Conservation (phyloP, 2,113 vertebrate genomes). For the Protomyctophum bolini region DNA sequence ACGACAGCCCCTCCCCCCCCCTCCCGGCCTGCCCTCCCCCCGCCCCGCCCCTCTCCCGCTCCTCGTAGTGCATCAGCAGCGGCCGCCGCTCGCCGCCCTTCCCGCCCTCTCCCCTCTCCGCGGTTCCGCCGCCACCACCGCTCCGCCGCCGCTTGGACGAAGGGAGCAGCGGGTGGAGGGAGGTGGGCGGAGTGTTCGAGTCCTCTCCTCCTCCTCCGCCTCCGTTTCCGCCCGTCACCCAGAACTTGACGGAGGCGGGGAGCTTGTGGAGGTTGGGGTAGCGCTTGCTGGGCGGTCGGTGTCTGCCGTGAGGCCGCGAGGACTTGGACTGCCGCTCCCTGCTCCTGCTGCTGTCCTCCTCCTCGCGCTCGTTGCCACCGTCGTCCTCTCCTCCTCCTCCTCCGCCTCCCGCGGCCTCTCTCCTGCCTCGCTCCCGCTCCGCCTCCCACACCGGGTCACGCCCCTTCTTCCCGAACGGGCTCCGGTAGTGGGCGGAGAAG, state of each 20-base stretch:
- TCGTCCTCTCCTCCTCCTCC: constrained; percentile 68
- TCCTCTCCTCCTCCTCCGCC: constrained; percentile 66
- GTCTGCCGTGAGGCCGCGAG: constrained; percentile 65
- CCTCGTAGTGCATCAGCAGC: constrained; percentile 78
- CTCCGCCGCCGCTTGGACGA: constrained; percentile 73
- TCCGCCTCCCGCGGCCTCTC: constrained; percentile 2
- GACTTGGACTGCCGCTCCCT: constrained; percentile 73
- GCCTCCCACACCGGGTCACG: constrained; percentile 76
- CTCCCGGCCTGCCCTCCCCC: no score
- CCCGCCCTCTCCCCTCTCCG: constrained; percentile 67
- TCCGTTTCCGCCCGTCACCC: constrained; percentile 64
- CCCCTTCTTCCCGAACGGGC: constrained; percentile 75
- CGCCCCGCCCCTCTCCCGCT: constrained; percentile 66
- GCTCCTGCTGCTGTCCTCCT: constrained; percentile 71
- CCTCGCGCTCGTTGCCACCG: constrained; percentile 71
- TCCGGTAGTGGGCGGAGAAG: constrained; percentile 76
- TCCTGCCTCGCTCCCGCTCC: constrained; percentile 72
- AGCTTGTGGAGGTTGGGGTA: constrained; percentile 82
- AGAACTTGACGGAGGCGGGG: constrained; percentile 83
- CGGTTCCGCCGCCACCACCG: constrained; percentile 47
- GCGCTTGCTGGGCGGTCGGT: constrained; percentile 69
- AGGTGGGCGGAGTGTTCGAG: constrained; percentile 69
- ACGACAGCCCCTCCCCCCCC: constrained; percentile 78
- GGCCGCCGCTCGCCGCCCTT: constrained; percentile 77
- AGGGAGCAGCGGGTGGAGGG: constrained; percentile 75